A percentile compares a stretch with the other conserved stretches of the same genome.
Evolutionary conservation across 2,113 vertebrate genomes (phyloP).

Genomic region (Aspiorhynchus laticeps): DNA sequence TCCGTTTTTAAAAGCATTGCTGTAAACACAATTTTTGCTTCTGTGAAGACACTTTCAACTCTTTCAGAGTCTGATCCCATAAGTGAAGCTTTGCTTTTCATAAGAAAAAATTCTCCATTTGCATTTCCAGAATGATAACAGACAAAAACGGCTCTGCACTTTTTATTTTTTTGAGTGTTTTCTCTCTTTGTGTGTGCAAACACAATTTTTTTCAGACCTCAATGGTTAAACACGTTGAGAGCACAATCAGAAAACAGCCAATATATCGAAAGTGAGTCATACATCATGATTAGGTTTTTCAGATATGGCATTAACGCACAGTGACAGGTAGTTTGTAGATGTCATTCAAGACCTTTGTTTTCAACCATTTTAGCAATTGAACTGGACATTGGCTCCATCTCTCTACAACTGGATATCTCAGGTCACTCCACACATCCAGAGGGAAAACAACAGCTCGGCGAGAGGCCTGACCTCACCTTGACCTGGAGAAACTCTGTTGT

Average conservation of each 20-base stretch:
- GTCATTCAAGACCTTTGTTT: constrained; percentile 20
- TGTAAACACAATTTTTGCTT: neutral
- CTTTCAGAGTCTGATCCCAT: neutral
- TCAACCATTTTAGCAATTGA: constrained; percentile 1
- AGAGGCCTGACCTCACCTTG: constrained; percentile 5
- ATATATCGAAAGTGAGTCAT: constrained; percentile 1
- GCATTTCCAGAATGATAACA: neutral
- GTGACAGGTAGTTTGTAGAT: constrained; percentile 31
- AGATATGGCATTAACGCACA: constrained; percentile 24
- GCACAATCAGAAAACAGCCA: constrained; percentile 42
- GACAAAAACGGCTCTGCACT: neutral
- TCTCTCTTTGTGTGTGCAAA: constrained; percentile 24
- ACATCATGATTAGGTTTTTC: constrained; percentile 1
- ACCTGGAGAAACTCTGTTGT: neutral
- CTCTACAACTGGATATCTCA: neutral
- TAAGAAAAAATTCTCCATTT: neutral
- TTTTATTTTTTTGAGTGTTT: constrained; percentile 1
- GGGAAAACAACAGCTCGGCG: neutral
- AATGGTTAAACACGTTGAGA: constrained; percentile 41
- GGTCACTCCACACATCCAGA: neutral
- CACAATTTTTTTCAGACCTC: constrained; percentile 3
- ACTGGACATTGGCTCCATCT: constrained; percentile 4
- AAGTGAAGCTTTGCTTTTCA: neutral
- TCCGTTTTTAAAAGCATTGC: neutral
- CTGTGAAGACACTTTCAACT: neutral